Conservation (phyloP, 2,797 vertebrate species). For the Pantherophis vulpinus region DNA sequence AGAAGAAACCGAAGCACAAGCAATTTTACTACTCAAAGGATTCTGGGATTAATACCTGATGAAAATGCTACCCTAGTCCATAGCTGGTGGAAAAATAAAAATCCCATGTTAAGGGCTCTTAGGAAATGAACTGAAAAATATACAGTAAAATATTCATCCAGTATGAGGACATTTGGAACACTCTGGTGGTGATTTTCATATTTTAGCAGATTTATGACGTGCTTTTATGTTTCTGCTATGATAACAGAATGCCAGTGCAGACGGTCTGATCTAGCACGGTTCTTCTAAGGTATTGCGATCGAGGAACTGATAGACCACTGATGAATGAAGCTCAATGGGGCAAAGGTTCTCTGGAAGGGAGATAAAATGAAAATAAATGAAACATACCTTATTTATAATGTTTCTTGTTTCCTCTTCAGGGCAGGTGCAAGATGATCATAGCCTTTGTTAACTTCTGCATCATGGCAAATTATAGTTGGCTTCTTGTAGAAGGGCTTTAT, state of each 20-base stretch:
- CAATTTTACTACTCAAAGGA: background rate
- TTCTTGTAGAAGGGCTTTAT: conserved; percentile 91
- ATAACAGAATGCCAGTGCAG: background rate
- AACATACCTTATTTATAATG: conserved; percentile 23
- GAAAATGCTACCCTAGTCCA: background rate
- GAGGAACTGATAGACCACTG: background rate
- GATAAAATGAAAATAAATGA: background rate
- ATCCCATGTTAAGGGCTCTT: background rate
- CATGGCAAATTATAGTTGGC: conserved; percentile 94
- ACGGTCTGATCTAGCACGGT: background rate
- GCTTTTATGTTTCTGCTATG: background rate
- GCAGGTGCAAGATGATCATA: conserved; percentile 85
- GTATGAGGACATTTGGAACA: background rate
- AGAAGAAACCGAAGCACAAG: background rate
- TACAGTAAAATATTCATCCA: background rate
- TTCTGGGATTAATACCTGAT: background rate
- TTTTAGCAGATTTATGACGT: background rate
- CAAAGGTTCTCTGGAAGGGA: background rate
- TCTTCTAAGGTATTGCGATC: background rate
- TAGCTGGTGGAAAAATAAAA: background rate
- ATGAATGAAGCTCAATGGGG: background rate
- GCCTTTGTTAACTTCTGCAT: conserved; percentile 92
- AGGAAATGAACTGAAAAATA: background rate
- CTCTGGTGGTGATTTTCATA: background rate
- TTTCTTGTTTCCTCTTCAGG: conserved; percentile 71